Evolutionary conservation across 1,140 invertebrate genomes (phyloP).

Genomic region (Lucilia sericata): DNA sequence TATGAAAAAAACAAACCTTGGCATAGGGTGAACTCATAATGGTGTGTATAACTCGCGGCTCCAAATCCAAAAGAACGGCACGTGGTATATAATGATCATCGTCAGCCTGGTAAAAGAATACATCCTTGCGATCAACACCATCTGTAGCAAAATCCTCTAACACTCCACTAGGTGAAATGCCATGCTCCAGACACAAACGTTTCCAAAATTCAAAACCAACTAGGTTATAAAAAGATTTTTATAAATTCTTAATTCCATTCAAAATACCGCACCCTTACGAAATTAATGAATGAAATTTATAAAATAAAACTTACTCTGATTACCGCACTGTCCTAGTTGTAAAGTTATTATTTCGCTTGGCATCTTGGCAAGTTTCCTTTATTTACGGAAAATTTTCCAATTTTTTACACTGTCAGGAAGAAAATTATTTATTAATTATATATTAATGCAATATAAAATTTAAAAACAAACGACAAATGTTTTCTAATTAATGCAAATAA

Average conservation of each 20-base stretch:
- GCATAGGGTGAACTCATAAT: constrained; percentile 97
- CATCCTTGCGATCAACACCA: constrained; percentile 95
- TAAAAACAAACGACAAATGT: constrained; percentile 41
- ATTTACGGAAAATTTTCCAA: constrained; percentile 18
- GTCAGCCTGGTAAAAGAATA: constrained; percentile 99
- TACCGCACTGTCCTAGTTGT: constrained; percentile 98
- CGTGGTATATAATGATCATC: constrained; percentile 99
- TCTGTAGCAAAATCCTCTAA: constrained; percentile 95
- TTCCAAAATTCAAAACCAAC: constrained; percentile 99
- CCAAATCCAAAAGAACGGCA: constrained; percentile 95
- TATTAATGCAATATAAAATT: constrained; percentile 19
- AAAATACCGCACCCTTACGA: background rate
- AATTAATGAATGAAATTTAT: background rate
- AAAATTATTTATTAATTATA: constrained; percentile 1
- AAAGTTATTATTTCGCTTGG: constrained; percentile 99
- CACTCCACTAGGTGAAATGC: constrained; percentile 96
- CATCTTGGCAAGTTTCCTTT: constrained; percentile 73
- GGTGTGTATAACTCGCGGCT: constrained; percentile 97
- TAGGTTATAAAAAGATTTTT: constrained; percentile 62
- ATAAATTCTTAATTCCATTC: background rate
- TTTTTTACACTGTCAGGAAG: background rate
- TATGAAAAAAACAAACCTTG: constrained; percentile 74
- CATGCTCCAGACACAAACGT: constrained; percentile 96
- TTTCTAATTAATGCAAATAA: background rate
- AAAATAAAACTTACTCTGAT: constrained; percentile 85